Evolutionary conservation across 2,888 invertebrate species (phyloP).

Genomic region (Aphodius granarius): DNA sequence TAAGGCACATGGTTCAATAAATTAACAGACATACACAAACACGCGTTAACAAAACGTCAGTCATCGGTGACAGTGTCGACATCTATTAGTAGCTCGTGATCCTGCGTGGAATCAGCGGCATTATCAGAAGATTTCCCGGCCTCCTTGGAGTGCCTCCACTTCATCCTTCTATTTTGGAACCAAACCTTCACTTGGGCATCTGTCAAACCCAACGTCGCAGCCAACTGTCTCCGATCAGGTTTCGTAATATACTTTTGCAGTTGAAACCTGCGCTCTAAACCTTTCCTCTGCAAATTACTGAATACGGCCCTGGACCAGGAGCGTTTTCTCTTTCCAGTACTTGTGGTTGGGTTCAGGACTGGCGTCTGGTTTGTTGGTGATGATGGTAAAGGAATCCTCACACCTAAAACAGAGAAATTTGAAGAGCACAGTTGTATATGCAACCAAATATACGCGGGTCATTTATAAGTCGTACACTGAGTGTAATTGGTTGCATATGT

Average conservation of each 20-base stretch:
- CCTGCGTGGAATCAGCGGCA: conserved; percentile 49
- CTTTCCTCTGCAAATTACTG: conserved; percentile 92
- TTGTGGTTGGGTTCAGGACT: conserved; percentile 34
- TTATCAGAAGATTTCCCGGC: conserved; percentile 40
- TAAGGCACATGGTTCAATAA: neutral
- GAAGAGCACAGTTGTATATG: no score
- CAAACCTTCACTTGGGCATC: conserved; percentile 95
- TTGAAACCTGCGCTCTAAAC: conserved; percentile 88
- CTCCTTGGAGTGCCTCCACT: conserved; percentile 54
- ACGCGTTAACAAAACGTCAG: conserved; percentile 22
- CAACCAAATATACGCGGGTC: no score
- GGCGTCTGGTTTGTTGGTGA: conserved; percentile 38
- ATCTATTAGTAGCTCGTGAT: conserved; percentile 50
- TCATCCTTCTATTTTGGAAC: conserved; percentile 76
- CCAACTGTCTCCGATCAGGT: conserved; percentile 88
- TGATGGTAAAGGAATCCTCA: conserved; percentile 42
- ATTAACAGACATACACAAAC: no score
- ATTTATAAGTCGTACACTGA: no score
- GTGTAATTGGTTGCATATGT: no score
- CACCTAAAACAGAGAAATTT: conserved; percentile 38
- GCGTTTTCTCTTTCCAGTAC: conserved; percentile 71
- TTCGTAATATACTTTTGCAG: conserved; percentile 96
- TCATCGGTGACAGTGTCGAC: conserved; percentile 49
- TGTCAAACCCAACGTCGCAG: conserved; percentile 87
- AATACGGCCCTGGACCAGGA: conserved; percentile 96